Conservation (phyloP, 1,140 invertebrate species). For the Drosophila neocordata region DNA sequence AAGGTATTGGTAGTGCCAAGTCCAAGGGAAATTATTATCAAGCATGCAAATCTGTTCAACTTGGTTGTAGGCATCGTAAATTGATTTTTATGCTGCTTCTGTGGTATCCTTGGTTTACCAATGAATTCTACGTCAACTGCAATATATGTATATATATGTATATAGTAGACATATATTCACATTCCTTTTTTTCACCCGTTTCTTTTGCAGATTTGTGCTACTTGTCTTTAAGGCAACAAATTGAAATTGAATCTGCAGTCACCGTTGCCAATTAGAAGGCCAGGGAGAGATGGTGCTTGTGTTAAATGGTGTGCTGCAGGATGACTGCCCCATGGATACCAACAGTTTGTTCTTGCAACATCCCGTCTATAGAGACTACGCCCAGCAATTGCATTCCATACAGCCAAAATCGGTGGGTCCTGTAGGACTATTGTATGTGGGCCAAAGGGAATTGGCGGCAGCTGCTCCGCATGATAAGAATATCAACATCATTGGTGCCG, state of each 20-base stretch:
- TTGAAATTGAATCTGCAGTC: conserved; percentile 50
- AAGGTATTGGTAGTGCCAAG: conserved; percentile 31
- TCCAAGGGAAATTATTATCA: conserved; percentile 66
- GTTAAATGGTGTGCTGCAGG: conserved; percentile 92
- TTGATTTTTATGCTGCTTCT: conserved; percentile 77
- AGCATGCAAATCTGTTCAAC: conserved; percentile 68
- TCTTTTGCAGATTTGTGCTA: conserved; percentile 55
- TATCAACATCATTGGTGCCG: conserved; percentile 94
- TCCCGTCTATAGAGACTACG: conserved; percentile 92
- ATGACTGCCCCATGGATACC: conserved; percentile 92
- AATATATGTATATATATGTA: conserved; percentile 34
- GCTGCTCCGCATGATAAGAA: conserved; percentile 96
- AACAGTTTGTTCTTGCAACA: conserved; percentile 90
- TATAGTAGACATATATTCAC: neutral
- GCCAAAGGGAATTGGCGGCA: conserved; percentile 94
- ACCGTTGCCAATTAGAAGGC: conserved; percentile 13
- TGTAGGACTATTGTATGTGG: conserved; percentile 93
- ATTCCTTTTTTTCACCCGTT: neutral
- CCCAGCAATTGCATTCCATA: conserved; percentile 89
- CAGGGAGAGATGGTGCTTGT: conserved; percentile 90
- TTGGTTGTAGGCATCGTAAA: conserved; percentile 68
- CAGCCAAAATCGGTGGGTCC: conserved; percentile 87
- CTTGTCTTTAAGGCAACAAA: conserved; percentile 64
- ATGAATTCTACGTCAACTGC: conserved; percentile 19
- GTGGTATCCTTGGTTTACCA: conserved; percentile 9